Conservation (phyloP, 2,797 vertebrate species). For the Phylloscopus collybita region DNA sequence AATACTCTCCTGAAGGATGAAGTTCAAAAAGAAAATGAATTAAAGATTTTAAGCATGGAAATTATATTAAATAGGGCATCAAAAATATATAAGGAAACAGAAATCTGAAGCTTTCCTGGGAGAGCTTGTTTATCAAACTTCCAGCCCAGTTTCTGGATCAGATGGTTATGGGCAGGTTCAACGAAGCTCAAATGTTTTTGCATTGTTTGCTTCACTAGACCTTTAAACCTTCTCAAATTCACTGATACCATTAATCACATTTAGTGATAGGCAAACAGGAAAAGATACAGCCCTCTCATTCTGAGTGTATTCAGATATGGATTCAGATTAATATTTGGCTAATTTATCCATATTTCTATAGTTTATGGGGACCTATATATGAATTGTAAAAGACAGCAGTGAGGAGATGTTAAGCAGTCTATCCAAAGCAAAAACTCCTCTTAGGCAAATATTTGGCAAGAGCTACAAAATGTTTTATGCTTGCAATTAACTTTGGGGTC, state of each 20-base stretch:
- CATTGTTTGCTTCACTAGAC: neutral
- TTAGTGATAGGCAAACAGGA: neutral
- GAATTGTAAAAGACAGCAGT: neutral
- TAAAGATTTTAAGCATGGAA: neutral
- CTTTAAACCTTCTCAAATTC: neutral
- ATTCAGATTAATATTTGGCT: neutral
- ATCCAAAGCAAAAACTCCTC: neutral
- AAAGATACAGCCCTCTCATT: neutral
- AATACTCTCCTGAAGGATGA: neutral
- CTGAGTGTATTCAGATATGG: neutral
- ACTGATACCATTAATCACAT: neutral
- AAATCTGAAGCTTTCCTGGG: neutral
- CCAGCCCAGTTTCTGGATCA: neutral
- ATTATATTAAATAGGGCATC: neutral
- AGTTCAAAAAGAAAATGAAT: neutral
- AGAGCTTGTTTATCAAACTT: neutral
- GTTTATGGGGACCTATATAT: neutral
- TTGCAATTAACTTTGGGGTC: constrained; percentile 1
- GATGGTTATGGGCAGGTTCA: neutral
- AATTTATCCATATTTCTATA: neutral
- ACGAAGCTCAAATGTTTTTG: neutral
- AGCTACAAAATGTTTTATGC: neutral
- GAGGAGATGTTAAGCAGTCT: neutral
- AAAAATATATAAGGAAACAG: neutral
- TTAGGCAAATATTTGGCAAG: constrained; percentile 13